Percentiles rank a stretch among this genome's conserved stretches.
These are phyloP conservation scores for Nannoperca australis DNA, from an alignment of 2,797 vertebrate species.

Conservation along the genomic window DNA sequence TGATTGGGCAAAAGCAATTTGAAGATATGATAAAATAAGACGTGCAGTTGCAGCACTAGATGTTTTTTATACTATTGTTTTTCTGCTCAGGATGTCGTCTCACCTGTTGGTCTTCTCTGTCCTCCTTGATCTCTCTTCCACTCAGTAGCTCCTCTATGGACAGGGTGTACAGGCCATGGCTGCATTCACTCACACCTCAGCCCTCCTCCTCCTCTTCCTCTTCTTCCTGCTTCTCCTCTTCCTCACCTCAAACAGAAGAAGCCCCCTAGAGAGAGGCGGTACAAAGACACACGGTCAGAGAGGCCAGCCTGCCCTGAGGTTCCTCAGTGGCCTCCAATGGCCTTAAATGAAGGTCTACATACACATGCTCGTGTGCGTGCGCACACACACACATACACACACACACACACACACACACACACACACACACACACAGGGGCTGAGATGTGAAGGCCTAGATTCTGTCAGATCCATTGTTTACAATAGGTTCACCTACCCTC, in stretches of 20 bases:
- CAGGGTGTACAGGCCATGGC: slow-evolving; percentile 67
- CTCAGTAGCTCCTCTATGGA: slow-evolving; percentile 58
- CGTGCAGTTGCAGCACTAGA: background rate
- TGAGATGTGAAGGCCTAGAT: slow-evolving; percentile 79
- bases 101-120: slow-evolving; percentile 74
- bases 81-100: slow-evolving; percentile 21
- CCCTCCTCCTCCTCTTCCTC: slow-evolving; percentile 39
- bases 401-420: slow-evolving; percentile 27
- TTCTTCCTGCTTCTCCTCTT: slow-evolving; percentile 58
- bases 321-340: slow-evolving; percentile 58
- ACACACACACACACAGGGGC: slow-evolving; percentile 16
- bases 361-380: slow-evolving; percentile 11
- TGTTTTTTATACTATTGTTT: background rate
- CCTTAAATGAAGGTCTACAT: slow-evolving; percentile 57
- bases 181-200: slow-evolving; percentile 61
- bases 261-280: slow-evolving; percentile 64
- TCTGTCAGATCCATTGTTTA: slow-evolving; percentile 88
- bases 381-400: slow-evolving; percentile 22
- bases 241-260: slow-evolving; percentile 72
- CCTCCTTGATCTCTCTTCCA: slow-evolving; percentile 57
- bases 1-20: background rate
- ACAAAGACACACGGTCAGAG: slow-evolving; percentile 77
- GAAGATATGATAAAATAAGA: too few species aligned
- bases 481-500: slow-evolving; percentile 85
- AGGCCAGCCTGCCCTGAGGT: slow-evolving; percentile 58